A percentile compares a stretch with the other conserved stretches of the same genome.
Evolutionary conservation across 2,888 invertebrate genomes (phyloP).

Genomic region (Eupithecia dodoneata): DNA sequence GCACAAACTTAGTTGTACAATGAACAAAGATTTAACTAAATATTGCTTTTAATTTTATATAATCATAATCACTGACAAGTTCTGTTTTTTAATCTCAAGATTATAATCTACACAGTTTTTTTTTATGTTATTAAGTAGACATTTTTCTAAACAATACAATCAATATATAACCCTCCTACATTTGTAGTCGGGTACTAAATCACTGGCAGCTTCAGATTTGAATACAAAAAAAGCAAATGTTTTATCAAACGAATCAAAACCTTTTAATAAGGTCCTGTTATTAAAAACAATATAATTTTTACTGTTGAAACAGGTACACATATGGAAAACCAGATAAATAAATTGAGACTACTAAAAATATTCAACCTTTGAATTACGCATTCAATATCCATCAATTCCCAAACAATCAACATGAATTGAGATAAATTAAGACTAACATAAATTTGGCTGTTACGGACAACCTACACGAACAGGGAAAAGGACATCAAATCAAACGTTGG

Average conservation of each 20-base stretch:
- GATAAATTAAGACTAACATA: slow-evolving; percentile 33
- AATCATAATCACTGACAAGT: slow-evolving; percentile 21
- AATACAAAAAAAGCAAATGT: background rate
- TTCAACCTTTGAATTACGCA: slow-evolving; percentile 19
- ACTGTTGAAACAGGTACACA: slow-evolving; percentile 12
- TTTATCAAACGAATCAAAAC: background rate
- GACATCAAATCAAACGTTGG: slow-evolving; percentile 68
- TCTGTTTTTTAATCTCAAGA: slow-evolving; percentile 31
- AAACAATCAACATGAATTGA: slow-evolving; percentile 38
- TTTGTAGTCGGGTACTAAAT: slow-evolving; percentile 2
- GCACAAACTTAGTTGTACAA: slow-evolving; percentile 20
- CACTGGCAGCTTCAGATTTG: slow-evolving; percentile 27
- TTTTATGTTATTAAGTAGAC: slow-evolving; percentile 26
- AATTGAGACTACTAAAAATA: slow-evolving; percentile 18
- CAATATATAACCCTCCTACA: slow-evolving; percentile 7
- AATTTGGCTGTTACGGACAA: slow-evolving; percentile 40
- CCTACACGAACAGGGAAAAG: slow-evolving; percentile 44
- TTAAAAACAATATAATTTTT: slow-evolving; percentile 7
- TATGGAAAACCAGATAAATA: slow-evolving; percentile 8
- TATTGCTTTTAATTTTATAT: slow-evolving; percentile 20
- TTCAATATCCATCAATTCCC: slow-evolving; percentile 31
- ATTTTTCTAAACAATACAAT: slow-evolving; percentile 19
- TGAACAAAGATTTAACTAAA: slow-evolving; percentile 23
- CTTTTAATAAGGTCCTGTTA: slow-evolving; percentile 7
- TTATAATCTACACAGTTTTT: background rate